These are phyloP conservation scores for Ellobium chinense DNA, from an alignment of 2,888 invertebrate genomes.

Conservation along the genomic window DNA sequence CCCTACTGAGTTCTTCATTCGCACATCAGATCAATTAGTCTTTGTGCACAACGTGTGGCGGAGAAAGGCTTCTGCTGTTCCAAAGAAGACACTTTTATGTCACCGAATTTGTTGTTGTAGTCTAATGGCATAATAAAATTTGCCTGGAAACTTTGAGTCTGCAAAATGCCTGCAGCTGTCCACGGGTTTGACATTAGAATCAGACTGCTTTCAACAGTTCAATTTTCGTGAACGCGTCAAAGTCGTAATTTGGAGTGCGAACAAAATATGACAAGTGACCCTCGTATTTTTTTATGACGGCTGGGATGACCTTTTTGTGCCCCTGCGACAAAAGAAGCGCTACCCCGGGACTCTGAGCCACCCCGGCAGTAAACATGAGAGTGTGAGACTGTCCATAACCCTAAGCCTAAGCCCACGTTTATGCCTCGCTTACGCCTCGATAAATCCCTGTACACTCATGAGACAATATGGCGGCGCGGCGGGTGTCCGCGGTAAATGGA, in stretches of 20 bases:
- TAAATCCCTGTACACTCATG: background rate
- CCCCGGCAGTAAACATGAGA: slow-evolving; percentile 13
- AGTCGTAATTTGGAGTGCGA: background rate
- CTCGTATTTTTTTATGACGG: background rate
- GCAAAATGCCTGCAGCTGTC: too few relatives aligned
- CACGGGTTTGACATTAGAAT: too few relatives aligned
- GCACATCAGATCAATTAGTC: too few relatives aligned
- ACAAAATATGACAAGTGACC: background rate
- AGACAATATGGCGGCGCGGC: slow-evolving; percentile 16
- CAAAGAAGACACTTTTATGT: too few relatives aligned
- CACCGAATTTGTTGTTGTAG: too few relatives aligned
- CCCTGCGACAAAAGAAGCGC: background rate
- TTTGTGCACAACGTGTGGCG: too few relatives aligned
- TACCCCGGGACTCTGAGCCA: background rate
- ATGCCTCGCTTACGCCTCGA: background rate
- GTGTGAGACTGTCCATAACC: background rate
- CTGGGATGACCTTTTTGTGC: background rate
- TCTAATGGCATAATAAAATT: too few relatives aligned
- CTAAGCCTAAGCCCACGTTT: background rate
- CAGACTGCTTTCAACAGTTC: too few relatives aligned
- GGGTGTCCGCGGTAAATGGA: slow-evolving; percentile 11
- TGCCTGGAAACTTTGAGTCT: too few relatives aligned
- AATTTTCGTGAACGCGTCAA: background rate
- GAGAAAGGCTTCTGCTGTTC: too few relatives aligned
- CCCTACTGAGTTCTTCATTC: too few relatives aligned